These are phyloP conservation scores for Octomys mimax DNA, from an alignment of 2,797 vertebrate species.

Conservation along the genomic window DNA sequence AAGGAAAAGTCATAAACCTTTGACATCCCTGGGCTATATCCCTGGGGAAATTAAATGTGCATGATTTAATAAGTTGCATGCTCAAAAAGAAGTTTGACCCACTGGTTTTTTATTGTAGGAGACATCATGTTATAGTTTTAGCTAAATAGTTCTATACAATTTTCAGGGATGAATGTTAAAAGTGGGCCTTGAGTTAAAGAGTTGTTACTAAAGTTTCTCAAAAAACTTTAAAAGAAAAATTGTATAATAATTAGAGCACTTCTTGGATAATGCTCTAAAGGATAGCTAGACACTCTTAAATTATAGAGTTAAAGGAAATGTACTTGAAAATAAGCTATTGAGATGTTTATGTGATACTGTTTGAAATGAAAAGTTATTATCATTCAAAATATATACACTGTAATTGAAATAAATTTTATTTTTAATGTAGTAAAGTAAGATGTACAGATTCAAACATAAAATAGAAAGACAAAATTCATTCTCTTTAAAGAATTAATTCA, in stretches of 20 bases:
- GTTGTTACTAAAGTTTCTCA: background rate
- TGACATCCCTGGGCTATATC: background rate
- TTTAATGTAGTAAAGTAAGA: conserved; percentile 28
- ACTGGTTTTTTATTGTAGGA: conserved; percentile 1
- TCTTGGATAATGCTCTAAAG: background rate
- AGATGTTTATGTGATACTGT: background rate
- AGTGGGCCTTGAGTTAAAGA: background rate
- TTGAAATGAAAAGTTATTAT: conserved; percentile 11
- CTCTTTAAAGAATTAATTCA: background rate
- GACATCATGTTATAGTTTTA: background rate
- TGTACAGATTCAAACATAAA: background rate
- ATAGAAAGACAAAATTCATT: background rate
- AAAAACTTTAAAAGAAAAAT: background rate
- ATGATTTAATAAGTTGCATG: conserved; percentile 79
- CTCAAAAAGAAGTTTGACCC: conserved; percentile 45
- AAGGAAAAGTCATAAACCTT: conserved; percentile 27
- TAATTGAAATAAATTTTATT: background rate
- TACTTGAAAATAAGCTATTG: background rate
- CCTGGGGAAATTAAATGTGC: conserved; percentile 67
- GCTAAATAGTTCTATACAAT: background rate
- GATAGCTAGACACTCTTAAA: background rate
- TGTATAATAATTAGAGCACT: background rate
- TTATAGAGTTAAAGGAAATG: background rate
- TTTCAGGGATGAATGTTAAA: background rate
- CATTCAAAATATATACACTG: background rate